These are phyloP conservation scores for Trogon melanurus DNA, from an alignment of 2,113 vertebrate genomes.

Conservation along the genomic window DNA sequence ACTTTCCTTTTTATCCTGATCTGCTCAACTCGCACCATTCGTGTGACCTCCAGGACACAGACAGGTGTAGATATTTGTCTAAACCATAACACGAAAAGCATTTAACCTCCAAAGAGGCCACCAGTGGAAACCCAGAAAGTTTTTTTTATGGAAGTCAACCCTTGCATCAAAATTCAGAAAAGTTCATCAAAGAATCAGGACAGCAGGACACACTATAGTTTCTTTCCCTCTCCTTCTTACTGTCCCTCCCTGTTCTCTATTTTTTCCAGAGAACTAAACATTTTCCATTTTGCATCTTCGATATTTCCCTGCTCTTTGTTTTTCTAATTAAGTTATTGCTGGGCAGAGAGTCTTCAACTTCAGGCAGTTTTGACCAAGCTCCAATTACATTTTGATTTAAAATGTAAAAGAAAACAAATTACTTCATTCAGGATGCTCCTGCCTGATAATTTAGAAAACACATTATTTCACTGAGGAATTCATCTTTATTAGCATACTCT, in stretches of 20 bases:
- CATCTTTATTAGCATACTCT: slow-evolving; percentile 19
- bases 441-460: slow-evolving; percentile 1
- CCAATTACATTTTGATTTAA: slow-evolving; percentile 43
- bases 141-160: background rate
- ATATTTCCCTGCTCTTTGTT: background rate
- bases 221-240: background rate
- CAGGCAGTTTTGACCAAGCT: slow-evolving; percentile 22
- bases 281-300: background rate
- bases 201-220: background rate
- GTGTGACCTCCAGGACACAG: background rate
- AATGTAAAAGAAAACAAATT: slow-evolving; percentile 31
- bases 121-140: background rate
- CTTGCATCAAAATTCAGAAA: background rate
- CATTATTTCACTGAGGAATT: background rate
- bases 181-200: background rate
- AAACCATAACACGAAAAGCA: background rate
- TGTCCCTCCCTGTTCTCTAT: background rate
- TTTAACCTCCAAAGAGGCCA: background rate
- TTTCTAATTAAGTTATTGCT: slow-evolving; percentile 15
- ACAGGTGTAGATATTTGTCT: rapidly evolving
- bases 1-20: background rate
- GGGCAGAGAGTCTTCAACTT: background rate
- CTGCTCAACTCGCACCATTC: background rate
- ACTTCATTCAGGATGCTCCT: background rate
- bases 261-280: background rate